These are phyloP conservation scores for Lottia scabra DNA, from an alignment of 2,888 invertebrate genomes.

Conservation along the genomic window DNA sequence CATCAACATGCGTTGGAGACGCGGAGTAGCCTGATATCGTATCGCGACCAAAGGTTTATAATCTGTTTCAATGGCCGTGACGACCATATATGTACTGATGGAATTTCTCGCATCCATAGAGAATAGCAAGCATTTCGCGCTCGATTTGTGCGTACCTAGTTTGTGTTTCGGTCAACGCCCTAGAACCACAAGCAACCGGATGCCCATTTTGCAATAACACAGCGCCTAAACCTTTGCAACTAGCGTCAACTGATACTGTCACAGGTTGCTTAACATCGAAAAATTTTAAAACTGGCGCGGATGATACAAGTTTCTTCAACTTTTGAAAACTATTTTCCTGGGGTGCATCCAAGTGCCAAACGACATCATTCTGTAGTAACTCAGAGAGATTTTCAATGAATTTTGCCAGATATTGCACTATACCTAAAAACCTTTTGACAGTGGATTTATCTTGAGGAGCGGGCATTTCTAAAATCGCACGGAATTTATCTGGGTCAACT, in stretches of 20 bases:
- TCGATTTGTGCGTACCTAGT: not conserved
- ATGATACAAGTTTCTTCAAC: not conserved
- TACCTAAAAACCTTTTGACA: constrained; percentile 33
- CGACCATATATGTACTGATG: too few species aligned
- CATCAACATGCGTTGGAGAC: too few species aligned
- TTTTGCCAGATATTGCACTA: constrained; percentile 29
- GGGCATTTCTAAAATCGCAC: not conserved
- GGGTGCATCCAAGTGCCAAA: constrained; percentile 28
- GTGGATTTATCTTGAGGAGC: constrained; percentile 16
- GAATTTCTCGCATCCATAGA: too few species aligned
- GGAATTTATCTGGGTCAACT: constrained; percentile 29
- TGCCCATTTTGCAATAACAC: constrained; percentile 37
- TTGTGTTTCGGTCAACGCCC: not conserved
- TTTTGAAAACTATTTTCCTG: constrained; percentile 37
- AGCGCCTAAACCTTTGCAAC: constrained; percentile 37
- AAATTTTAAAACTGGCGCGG: constrained; percentile 28
- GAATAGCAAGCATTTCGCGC: too few species aligned
- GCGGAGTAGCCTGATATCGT: too few species aligned
- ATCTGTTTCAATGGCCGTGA: too few species aligned
- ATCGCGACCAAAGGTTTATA: too few species aligned
- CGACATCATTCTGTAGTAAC: constrained; percentile 31
- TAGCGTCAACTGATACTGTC: constrained; percentile 35
- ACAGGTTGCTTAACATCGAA: constrained; percentile 26
- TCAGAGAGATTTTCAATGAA: constrained; percentile 29
- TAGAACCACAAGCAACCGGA: constrained; percentile 30